Evolutionary conservation across 2,797 vertebrate genomes (phyloP).

Genomic region (Macrochelys suwanniensis): DNA sequence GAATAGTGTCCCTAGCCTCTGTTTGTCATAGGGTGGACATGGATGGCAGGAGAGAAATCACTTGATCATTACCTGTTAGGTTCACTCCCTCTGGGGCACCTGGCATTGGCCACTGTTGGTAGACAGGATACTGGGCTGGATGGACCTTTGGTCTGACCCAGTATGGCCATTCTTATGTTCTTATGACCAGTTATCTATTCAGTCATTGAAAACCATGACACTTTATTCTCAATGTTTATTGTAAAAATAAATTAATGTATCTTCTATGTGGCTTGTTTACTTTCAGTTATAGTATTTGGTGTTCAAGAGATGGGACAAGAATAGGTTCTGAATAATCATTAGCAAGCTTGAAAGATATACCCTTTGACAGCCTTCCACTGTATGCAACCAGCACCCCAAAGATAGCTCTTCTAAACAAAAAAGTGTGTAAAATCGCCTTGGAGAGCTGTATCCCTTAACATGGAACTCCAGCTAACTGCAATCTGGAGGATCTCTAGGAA

Average conservation of each 20-base stretch:
- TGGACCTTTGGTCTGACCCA: too few relatives aligned
- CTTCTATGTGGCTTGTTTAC: conserved; percentile 21
- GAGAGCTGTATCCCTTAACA: neutral
- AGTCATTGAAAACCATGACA: conserved; percentile 59
- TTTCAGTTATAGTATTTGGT: conserved; percentile 53
- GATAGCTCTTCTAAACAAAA: conserved; percentile 9
- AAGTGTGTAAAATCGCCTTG: neutral
- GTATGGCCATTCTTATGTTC: too few relatives aligned
- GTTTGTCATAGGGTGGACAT: too few relatives aligned
- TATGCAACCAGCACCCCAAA: conserved; percentile 1
- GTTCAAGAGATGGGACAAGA: neutral
- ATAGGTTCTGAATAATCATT: neutral
- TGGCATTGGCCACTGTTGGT: too few relatives aligned
- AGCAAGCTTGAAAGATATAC: neutral
- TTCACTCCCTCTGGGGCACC: too few relatives aligned
- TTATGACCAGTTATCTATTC: neutral
- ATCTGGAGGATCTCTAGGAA: neutral
- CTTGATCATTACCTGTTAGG: too few relatives aligned
- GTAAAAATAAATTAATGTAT: conserved; percentile 72
- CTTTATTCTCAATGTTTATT: conserved; percentile 69
- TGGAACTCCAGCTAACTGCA: neutral
- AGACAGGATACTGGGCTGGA: too few relatives aligned
- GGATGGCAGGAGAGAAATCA: too few relatives aligned
- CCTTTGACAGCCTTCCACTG: neutral
- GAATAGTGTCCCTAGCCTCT: too few relatives aligned